Conservation (phyloP, 2,888 invertebrate species). For the Bhutanitis thaidina region DNA sequence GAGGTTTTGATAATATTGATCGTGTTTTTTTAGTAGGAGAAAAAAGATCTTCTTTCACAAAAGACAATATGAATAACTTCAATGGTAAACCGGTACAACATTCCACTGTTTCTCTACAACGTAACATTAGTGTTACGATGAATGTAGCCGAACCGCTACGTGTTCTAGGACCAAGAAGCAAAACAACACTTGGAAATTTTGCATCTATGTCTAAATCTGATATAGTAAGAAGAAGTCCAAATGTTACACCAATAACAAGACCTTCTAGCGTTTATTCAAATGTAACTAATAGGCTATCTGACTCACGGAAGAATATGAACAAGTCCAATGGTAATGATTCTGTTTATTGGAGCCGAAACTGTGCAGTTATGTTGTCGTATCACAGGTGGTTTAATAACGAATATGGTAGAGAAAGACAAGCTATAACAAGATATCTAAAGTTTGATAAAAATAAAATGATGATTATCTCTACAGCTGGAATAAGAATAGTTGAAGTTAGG, state of each 20-base stretch:
- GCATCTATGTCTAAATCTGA: slow-evolving; percentile 69
- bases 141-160: slow-evolving; percentile 78
- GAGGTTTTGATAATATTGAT: slow-evolving; percentile 91
- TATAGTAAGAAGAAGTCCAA: slow-evolving; percentile 68
- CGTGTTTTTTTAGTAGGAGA: slow-evolving; percentile 85
- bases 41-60: slow-evolving; percentile 58
- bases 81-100: slow-evolving; percentile 81
- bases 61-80: slow-evolving; percentile 80
- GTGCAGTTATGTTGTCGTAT: slow-evolving; percentile 82
- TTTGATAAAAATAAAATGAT: slow-evolving; percentile 80
- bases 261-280: slow-evolving; percentile 73
- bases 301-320: slow-evolving; percentile 65
- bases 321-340: slow-evolving; percentile 72
- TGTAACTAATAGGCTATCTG: slow-evolving; percentile 65
- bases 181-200: slow-evolving; percentile 75
- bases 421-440: slow-evolving; percentile 72
- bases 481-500: slow-evolving; percentile 84
- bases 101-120: slow-evolving; percentile 80
- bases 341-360: slow-evolving; percentile 82
- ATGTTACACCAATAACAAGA: slow-evolving; percentile 74
- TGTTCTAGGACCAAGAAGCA: slow-evolving; percentile 74
- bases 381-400: slow-evolving; percentile 82
- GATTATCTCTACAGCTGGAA: slow-evolving; percentile 81
- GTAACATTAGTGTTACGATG: slow-evolving; percentile 82
- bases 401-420: slow-evolving; percentile 75